Evolutionary conservation across 2,888 invertebrate genomes (phyloP).

Genomic region (Pyrrhosoma nymphula): DNA sequence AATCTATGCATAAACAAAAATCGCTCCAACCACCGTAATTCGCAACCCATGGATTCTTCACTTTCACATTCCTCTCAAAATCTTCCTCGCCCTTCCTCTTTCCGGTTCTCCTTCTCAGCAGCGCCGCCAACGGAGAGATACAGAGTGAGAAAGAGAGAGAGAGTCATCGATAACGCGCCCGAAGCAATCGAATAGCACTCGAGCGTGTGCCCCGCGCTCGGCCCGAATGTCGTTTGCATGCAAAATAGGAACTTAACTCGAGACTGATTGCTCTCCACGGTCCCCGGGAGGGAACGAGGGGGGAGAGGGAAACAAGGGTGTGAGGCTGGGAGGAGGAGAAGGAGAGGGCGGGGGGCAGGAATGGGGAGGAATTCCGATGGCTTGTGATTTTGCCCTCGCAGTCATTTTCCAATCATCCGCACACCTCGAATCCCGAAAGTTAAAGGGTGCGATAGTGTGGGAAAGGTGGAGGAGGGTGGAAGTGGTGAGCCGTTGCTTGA

Average conservation of each 20-base stretch:
- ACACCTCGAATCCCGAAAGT: neutral
- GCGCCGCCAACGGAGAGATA: no score
- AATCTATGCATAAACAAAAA: no score
- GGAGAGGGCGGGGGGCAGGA: neutral
- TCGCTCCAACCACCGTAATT: no score
- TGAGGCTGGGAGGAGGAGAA: neutral
- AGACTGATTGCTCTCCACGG: slow-evolving; percentile 45
- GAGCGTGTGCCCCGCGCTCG: neutral
- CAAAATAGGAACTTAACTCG: slow-evolving; percentile 64
- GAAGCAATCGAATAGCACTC: slow-evolving; percentile 55
- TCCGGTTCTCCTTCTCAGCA: neutral
- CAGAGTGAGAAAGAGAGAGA: neutral
- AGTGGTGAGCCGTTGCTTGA: neutral
- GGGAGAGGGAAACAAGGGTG: no score
- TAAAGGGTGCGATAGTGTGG: neutral
- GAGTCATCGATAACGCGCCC: slow-evolving; percentile 33
- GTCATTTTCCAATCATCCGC: slow-evolving; percentile 46
- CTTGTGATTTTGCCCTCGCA: neutral
- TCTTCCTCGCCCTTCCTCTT: neutral
- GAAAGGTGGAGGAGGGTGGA: neutral
- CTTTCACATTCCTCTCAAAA: neutral
- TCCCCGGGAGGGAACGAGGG: neutral
- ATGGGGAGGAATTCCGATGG: slow-evolving; percentile 35
- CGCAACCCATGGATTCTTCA: no score
- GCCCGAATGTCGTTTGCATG: slow-evolving; percentile 59